Conservation (phyloP, 2,113 vertebrate species). For the Chamaetylas fuelleborni region DNA sequence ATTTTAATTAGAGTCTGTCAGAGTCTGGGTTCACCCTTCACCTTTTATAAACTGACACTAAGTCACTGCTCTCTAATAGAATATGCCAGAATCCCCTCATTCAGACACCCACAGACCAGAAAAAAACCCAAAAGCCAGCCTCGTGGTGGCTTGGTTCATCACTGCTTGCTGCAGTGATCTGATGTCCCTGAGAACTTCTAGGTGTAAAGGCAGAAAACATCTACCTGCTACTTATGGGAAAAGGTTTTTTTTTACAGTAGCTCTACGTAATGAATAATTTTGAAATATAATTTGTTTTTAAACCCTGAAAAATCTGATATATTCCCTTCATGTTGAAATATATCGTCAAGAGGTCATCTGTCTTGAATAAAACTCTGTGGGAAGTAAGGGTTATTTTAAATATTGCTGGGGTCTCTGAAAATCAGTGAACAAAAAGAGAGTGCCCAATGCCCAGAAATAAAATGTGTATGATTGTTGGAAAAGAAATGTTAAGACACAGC, state of each 20-base stretch:
- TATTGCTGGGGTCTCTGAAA: neutral
- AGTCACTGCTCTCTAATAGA: neutral
- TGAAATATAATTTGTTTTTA: neutral
- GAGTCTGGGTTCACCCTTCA: neutral
- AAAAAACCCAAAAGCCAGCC: rapidly evolving
- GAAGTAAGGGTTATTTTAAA: neutral
- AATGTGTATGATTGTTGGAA: neutral
- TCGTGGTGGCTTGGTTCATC: neutral
- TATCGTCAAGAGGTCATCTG: neutral
- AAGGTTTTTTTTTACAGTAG: neutral
- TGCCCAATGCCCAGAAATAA: neutral
- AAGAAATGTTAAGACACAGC: neutral
- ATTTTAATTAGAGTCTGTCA: neutral
- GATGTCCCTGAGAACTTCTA: neutral
- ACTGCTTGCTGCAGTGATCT: neutral
- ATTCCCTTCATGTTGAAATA: neutral
- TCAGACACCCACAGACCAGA: neutral
- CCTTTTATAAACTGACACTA: neutral
- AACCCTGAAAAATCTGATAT: neutral
- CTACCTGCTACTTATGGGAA: neutral
- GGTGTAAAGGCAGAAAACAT: neutral
- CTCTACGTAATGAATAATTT: neutral
- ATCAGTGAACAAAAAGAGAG: neutral
- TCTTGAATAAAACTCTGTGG: neutral
- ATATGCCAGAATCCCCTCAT: neutral